Percentiles rank a stretch among this genome's conserved stretches.
Conservation (phyloP, 2,113 vertebrate species). For the Arizona elegans region DNA sequence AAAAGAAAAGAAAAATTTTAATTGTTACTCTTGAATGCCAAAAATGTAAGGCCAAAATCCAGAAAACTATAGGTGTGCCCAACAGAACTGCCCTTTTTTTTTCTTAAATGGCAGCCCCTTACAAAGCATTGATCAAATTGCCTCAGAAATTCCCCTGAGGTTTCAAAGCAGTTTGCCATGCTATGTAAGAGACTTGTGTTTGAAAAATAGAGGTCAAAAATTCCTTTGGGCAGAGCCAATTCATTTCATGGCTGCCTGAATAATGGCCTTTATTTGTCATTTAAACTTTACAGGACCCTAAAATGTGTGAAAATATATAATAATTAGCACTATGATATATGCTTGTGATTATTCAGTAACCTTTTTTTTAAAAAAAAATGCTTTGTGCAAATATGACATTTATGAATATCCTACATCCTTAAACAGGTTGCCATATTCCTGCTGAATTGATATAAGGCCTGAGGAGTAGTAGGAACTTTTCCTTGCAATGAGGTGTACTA, state of each 20-base stretch:
- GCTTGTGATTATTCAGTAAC: not conserved
- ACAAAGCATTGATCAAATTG: conserved; percentile 17
- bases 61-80: not conserved
- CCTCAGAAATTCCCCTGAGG: conserved; percentile 13
- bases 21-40: conserved; percentile 54
- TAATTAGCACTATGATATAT: not conserved
- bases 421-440: not conserved
- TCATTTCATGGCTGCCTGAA: not conserved
- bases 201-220: conserved; percentile 24
- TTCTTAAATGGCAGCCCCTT: not conserved
- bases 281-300: not conserved
- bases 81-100: not conserved
- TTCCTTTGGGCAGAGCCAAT: conserved; percentile 1
- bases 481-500: not conserved
- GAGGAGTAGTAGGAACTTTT: not conserved
- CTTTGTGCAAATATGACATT: not conserved
- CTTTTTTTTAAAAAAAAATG: not conserved
- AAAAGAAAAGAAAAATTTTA: conserved; percentile 52
- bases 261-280: conserved; percentile 13
- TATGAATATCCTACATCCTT: too few species aligned
- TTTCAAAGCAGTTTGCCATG: conserved; percentile 21
- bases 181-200: conserved; percentile 12
- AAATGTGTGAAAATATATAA: not conserved
- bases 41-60: conserved; percentile 29
- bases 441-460: not conserved